Base-by-base conservation (phyloP, 2,113 vertebrate species). In the Onychorhynchus coronatus region DNA sequence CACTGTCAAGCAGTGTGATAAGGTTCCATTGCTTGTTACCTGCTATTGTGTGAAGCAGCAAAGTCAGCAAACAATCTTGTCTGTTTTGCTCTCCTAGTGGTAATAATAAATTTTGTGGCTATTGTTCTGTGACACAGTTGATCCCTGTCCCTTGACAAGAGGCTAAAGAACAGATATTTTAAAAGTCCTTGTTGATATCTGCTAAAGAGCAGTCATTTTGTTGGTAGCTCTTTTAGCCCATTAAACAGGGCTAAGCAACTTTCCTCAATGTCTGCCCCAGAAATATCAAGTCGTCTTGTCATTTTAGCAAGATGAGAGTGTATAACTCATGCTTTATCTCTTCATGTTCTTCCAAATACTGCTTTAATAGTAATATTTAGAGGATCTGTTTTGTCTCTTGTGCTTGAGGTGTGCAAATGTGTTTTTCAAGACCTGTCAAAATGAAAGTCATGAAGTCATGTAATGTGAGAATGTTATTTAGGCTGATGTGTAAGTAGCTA, bases 251-350 rank as follows among this genome's bases (percentile, higher is more conserved):
- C 68, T 81, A 84, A 80, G 14, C 55, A 86, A 55, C 52, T 89
- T 77, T 42, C 12, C 42, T 92, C 39, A 2, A 2, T 81, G 83
- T 35, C 35, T 96, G 91, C 59, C 76, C 76, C 70, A 95, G 94
- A 95, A 97, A 92, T 77, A 96, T 91, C 88, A 92, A 96, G 62
- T 75, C 22, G 8, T 75, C 92, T 35, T 90, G 72, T 95, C 75
- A 35, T n/a, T 88, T 96, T 55, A 80, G 46, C 46, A 90, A 66
- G 88, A 67, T 80, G 88, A 93, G 18, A 50, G 55, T 88, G 6
- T 47, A 3, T 49, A 93, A 80, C 52, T 95, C 31, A 1, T 58
- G 30, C 30, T 77, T 89, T 89, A 58, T 94, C 50, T 58, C 39
- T 94, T 95, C 30, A 11, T 85, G 39, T 96, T 95, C 42, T 92